Evolutionary conservation across 1,140 invertebrate genomes (phyloP).

Genomic region (Drosophila willistoni): DNA sequence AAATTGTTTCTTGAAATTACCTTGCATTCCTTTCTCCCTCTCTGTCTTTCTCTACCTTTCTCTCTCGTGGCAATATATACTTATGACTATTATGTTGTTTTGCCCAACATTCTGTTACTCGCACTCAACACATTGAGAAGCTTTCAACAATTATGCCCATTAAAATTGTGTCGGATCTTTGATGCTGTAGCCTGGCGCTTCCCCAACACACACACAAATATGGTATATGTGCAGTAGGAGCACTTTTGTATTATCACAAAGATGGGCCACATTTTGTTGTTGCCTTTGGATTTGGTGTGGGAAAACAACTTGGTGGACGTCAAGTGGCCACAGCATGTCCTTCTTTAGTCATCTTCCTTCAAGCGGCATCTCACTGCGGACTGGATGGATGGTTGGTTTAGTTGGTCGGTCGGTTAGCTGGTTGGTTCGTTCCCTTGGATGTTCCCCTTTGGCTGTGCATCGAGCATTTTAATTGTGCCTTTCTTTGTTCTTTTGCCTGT

Average conservation of each 20-base stretch:
- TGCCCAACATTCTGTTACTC: conserved; percentile 27
- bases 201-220: neutral
- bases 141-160: conserved; percentile 39
- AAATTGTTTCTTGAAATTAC: conserved; percentile 1
- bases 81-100: conserved; percentile 11
- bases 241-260: conserved; percentile 18
- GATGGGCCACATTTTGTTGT: conserved; percentile 50
- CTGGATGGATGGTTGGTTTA: conserved; percentile 2
- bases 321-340: conserved; percentile 58
- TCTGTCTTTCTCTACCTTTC: no score
- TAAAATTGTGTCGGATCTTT: conserved; percentile 57
- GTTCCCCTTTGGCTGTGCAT: conserved; percentile 39
- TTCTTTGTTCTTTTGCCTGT: conserved; percentile 79
- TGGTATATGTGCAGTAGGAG: conserved; percentile 9
- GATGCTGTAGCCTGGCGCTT: conserved; percentile 45
- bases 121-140: conserved; percentile 22
- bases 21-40: neutral
- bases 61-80: no score
- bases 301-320: conserved; percentile 30
- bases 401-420: neutral
- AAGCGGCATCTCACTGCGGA: conserved; percentile 26
- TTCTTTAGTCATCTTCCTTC: conserved; percentile 17
- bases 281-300: conserved; percentile 18
- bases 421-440: conserved; percentile 16
- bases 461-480: conserved; percentile 77